Base-by-base conservation (phyloP, 2,797 vertebrate species). In the Sitta carolinensis region DNA sequence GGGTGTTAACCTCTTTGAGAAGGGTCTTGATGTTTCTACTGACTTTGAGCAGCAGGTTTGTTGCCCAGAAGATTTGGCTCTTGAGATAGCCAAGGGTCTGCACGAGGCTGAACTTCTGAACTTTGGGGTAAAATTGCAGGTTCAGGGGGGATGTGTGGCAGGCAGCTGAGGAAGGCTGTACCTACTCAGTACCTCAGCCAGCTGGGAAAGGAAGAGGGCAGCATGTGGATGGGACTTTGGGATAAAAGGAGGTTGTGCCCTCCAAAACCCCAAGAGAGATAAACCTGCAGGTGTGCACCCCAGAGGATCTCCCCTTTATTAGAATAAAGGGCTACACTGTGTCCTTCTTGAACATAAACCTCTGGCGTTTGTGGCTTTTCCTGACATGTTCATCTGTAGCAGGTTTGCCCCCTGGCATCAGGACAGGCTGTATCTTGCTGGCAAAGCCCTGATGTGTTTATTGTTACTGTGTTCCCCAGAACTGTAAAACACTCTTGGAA, bases 271-370 rank as follows among this genome's bases (percentile, higher is more conserved):
- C 1, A 2, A n/a, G 45, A 21, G 34, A 48, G 26, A 14, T 32
- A 40, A 61, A 0, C 16, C 25, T 1, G 0, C 2, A 3, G 13
- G 10, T 6, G 5, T n/a, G 50, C 32, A 45, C 22, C 34, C 57
- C 13, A 2, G n/a, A 25, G 34, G 13, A 26, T 21, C 32, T 34
- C 4, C 29, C 36, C 47, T 42, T 42, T 22, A n/a, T 51, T 13
- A 4, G 5, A 27, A 17, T 11, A 16, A 36, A 27, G 57, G 29
- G 11, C 18, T n/a, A 18, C 30, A 3, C 29, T 42, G 14, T 51
- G 30, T 51, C 36, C 14, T n/a, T n/a, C 40, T 17, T n/a, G 30
- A 30, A n/a, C 36, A 51, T 2, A 16, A n/a, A 17, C 8, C 23
- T 27, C 47, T 40, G 36, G 29, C 0, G 2, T 40, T 40, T n/a